Evolutionary conservation across 2,113 vertebrate species (phyloP), one percentile per base, ranked within the genome.

Genomic region (Oreochromis niloticus): DNA sequence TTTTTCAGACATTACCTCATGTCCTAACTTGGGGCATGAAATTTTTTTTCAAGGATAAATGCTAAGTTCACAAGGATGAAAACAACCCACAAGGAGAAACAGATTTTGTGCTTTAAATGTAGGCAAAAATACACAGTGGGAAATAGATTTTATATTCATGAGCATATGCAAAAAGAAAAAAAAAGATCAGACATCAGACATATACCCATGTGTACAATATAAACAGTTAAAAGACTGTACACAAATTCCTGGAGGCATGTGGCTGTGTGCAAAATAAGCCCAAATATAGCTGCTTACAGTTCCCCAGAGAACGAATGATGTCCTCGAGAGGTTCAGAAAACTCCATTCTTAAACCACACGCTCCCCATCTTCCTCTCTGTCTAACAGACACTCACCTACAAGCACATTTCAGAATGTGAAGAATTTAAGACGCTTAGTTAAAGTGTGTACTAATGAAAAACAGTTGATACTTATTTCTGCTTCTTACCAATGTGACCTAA

Each of bases 1-100:
- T 50, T 73, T 79, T 86, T 59, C 88, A 93, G 91, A 95, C 92
- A 79, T 93, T 19, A 92, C 93, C 84, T 95, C 87, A 93, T 30
- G 22, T 83, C 46, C 83, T 56, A 83, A 84, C 59, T 56, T 79
- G 71, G 66, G 34, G 86, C 86, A 50, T 52, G 22, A 87, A 81
- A 34, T 85, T 89, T 79, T 92, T 95, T 91, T 54, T 87, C 61
- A 88, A 86, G 82, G 82, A 88, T 36, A 85, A 59, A 30, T 52
- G 59, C 83, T 85, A 61, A 89, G 88, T 88, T 84, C 57, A 88
- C 39, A 56, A 88, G 55, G 41, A 91, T 80, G 82, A 89, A 90
- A 92, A 91, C 63, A 89, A 80, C 36, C 83, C 78, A 79, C 39
- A 50, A 73, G 48, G 6, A 80, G 46, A 79, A 73, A 84, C 52